A percentile compares a stretch with the other conserved stretches of the same genome.
phyloP scores from a whole-genome alignment of 2,113 vertebrate genomes.

The Connochaetes taurinus region DNA sequence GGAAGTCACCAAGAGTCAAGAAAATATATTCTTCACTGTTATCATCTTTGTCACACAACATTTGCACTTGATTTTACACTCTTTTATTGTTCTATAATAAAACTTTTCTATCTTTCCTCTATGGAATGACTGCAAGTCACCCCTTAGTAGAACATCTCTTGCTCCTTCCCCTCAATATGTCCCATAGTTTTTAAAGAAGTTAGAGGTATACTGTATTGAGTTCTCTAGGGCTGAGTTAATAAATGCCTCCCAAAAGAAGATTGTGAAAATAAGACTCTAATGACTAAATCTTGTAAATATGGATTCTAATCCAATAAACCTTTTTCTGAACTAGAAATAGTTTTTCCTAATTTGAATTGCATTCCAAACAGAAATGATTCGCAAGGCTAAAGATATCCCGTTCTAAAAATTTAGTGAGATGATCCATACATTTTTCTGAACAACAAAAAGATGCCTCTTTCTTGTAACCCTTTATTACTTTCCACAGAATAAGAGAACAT shows the following conservation, averaged over 20 bases:
- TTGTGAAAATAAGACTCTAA: background rate
- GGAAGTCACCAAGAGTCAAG: no score
- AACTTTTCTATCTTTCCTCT: background rate
- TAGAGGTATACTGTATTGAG: background rate
- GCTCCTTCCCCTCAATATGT: background rate
- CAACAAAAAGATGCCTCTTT: background rate
- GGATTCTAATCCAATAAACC: background rate
- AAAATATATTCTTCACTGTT: background rate
- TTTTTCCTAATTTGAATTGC: background rate
- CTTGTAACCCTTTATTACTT: background rate
- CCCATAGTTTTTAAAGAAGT: background rate
- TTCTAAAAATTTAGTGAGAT: background rate
- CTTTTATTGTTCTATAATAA: background rate
- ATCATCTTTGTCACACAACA: background rate
- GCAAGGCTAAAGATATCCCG: background rate
- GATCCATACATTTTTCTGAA: background rate
- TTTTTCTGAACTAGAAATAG: background rate
- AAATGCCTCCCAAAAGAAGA: background rate
- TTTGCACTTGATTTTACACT: background rate
- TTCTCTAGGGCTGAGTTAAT: background rate
- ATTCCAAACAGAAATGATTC: background rate
- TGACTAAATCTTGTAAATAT: background rate
- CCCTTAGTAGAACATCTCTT: background rate
- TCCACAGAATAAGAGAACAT: background rate
- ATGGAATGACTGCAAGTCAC: background rate